Evolutionary conservation across 2,797 vertebrate genomes (phyloP), one percentile per base, ranked within the genome.

Genomic region (Petrocephalus sullivani): DNA sequence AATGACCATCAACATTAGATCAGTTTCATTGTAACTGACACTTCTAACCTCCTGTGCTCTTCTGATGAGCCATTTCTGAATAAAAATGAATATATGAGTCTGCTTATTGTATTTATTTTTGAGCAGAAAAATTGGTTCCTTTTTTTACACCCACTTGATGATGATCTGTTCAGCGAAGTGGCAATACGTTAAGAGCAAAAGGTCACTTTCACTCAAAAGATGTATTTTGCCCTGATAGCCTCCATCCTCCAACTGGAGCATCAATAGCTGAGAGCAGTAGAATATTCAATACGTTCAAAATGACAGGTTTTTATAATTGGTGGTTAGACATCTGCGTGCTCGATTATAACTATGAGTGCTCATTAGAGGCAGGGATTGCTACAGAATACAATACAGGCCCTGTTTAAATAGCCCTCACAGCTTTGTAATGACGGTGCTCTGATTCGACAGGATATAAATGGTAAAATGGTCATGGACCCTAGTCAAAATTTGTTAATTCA

Each of bases 251-350:
- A 78, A 37, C 57, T 41, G 21, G 33, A 37, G 12, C 56, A 83
- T 10, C n/a, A 57, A 61, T 21, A 56, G 7, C 21, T 28, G 28
- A 16, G 33, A 78, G 60, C 9, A 49, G 2, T 41, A 83, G 21
- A 88, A 51, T 75, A 51, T 61, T 88, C 87, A 83, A 82, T 58
- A 58, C 16, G 37, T 83, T 88, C 71, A 88, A 60, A 64, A 82
- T n/a, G 16, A 49, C 87, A 60, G 51, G 75, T 88, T 82, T 84
- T 60, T 51, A 37, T 88, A 83, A 88, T 88, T 88, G 87, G 75
- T 56, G 58, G 87, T 41, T 82, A 53, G 53, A n/a, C 84, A 57
- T 57, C 19, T 60, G 54, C 14, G 75, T 16, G 28, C 71, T 41
- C 67, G 12, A 46, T 83, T 88, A 51, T 61, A 58, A n/a, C 61